phyloP scores from a whole-genome alignment of 2,888 invertebrate genomes.

The Anorthoa munda region DNA sequence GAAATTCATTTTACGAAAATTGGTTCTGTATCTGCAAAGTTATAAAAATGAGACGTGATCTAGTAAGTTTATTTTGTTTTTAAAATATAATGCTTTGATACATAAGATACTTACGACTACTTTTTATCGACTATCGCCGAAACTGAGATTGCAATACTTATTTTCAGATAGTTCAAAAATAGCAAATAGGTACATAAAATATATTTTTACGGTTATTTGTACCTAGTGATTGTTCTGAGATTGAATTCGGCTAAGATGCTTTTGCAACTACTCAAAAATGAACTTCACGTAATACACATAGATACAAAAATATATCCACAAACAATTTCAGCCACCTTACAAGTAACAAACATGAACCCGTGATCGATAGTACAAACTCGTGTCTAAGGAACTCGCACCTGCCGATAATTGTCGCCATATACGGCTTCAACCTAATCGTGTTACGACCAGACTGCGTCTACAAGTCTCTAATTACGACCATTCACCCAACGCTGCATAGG shows the following conservation, averaged over 20 bases:
- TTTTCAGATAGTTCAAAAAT: background rate
- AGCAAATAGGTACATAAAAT: background rate
- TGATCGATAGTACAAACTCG: conserved; percentile 60
- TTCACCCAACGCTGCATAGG: conserved; percentile 54
- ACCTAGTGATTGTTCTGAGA: background rate
- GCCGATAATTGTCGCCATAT: conserved; percentile 65
- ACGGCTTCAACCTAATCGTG: conserved; percentile 73
- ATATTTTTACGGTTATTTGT: background rate
- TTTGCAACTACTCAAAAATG: no score
- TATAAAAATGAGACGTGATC: conserved; percentile 36
- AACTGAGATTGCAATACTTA: conserved; percentile 3
- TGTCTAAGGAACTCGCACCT: conserved; percentile 64
- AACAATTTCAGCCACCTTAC: conserved; percentile 3
- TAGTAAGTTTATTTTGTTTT: conserved; percentile 21
- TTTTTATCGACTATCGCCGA: background rate
- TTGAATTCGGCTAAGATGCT: background rate
- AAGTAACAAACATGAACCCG: conserved; percentile 60
- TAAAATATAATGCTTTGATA: conserved; percentile 19
- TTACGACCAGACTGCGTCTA: conserved; percentile 66
- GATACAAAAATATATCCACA: background rate
- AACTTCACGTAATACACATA: background rate
- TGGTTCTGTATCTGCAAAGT: conserved; percentile 27
- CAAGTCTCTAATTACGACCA: conserved; percentile 62
- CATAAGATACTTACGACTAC: background rate
- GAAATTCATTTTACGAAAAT: conserved; percentile 51